These are phyloP conservation scores for Bombus superbus DNA, from an alignment of 1,140 invertebrate genomes.

Conservation along the genomic window DNA sequence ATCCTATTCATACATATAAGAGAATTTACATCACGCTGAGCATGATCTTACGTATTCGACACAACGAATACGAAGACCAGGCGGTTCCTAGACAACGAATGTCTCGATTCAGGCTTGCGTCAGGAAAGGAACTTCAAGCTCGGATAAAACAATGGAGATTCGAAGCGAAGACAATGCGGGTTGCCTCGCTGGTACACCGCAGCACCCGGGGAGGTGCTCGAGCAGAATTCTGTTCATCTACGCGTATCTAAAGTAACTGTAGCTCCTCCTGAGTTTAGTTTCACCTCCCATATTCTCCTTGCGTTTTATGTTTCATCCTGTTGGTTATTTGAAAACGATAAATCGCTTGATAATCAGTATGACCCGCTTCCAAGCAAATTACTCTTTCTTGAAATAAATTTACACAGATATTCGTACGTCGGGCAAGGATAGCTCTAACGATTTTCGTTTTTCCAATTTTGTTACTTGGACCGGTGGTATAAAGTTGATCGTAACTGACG, in stretches of 20 bases:
- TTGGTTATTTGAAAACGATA: background rate
- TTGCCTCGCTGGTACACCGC: slow-evolving; percentile 4
- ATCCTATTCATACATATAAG: too few relatives aligned
- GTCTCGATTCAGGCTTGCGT: slow-evolving; percentile 38
- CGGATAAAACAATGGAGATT: slow-evolving; percentile 55
- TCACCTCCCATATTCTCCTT: background rate
- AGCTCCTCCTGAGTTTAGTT: background rate
- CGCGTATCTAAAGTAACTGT: slow-evolving; percentile 27
- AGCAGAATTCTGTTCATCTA: slow-evolving; percentile 17
- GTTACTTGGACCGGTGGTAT: too few relatives aligned
- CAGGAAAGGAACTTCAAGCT: slow-evolving; percentile 23
- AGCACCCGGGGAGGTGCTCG: slow-evolving; percentile 1
- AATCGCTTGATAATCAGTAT: background rate
- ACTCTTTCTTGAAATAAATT: background rate
- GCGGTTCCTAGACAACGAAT: slow-evolving; percentile 38
- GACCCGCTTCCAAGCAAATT: background rate
- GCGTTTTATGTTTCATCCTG: background rate
- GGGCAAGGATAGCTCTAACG: too few relatives aligned
- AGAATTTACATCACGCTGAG: background rate
- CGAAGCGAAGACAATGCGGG: slow-evolving; percentile 47
- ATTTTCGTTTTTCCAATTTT: too few relatives aligned
- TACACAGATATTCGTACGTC: too few relatives aligned
- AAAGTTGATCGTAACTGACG: too few relatives aligned
- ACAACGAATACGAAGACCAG: background rate
- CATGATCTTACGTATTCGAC: background rate